Percentiles rank a stretch among this genome's conserved stretches.
Evolutionary conservation across 2,888 invertebrate genomes (phyloP).

Genomic region (Celastrina argiolus): DNA sequence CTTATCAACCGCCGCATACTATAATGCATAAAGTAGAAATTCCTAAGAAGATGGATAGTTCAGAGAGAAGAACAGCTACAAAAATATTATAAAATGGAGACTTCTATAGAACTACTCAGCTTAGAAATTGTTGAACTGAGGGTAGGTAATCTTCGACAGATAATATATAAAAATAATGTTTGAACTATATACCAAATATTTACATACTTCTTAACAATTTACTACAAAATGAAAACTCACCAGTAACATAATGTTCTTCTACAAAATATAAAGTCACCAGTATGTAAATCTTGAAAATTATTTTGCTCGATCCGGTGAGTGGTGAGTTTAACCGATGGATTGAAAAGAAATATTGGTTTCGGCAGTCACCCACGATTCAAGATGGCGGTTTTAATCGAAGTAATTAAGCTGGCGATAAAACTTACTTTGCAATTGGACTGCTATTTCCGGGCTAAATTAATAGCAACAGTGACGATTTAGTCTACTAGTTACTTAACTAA

Average conservation of each 20-base stretch:
- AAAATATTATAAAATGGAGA: background rate
- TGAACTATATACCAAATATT: too few species aligned
- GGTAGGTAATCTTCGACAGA: background rate
- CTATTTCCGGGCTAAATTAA: conserved; percentile 6
- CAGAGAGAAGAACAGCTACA: background rate
- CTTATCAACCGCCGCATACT: conserved; percentile 1
- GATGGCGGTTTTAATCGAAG: conserved; percentile 1
- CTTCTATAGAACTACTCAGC: background rate
- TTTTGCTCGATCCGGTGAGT: background rate
- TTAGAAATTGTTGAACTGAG: background rate
- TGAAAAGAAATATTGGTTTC: background rate
- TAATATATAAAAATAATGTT: too few species aligned
- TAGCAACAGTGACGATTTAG: conserved; percentile 11
- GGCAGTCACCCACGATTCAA: background rate
- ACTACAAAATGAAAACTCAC: too few species aligned
- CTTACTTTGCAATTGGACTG: conserved; percentile 14
- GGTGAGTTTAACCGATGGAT: too few species aligned
- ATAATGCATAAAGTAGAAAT: conserved; percentile 1
- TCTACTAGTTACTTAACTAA: conserved; percentile 9
- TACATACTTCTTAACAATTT: too few species aligned
- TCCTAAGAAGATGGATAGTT: background rate
- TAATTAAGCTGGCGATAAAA: conserved; percentile 7
- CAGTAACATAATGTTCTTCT: too few species aligned
- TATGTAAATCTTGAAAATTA: background rate
- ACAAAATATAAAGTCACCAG: too few species aligned